These are phyloP conservation scores for Exocentrus adspersus DNA, from an alignment of 2,888 invertebrate species.

Conservation along the genomic window DNA sequence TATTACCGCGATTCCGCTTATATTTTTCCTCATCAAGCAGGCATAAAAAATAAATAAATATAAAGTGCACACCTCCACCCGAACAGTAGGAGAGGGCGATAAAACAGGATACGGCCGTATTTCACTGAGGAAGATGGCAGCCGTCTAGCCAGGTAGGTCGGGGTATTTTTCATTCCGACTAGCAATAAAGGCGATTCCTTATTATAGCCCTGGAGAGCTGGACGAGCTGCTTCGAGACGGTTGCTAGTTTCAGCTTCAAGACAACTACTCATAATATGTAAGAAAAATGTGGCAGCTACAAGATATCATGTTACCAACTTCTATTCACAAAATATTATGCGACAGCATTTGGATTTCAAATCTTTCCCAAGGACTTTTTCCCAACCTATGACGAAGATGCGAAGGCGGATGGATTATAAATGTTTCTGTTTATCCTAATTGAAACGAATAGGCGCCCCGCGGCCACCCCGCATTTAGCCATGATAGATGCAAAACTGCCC, in stretches of 20 bases:
- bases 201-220: not conserved
- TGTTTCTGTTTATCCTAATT: conserved; percentile 11
- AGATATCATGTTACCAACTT: no score
- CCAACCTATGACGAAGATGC: not conserved
- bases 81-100: conserved; percentile 17
- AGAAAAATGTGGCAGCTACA: no score
- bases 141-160: conserved; percentile 17
- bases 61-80: conserved; percentile 17
- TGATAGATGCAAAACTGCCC: conserved; percentile 5
- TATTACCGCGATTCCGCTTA: not conserved
- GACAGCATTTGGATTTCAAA: no score
- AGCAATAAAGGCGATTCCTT: conserved; percentile 12
- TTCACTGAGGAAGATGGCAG: conserved; percentile 19
- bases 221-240: no score
- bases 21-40: conserved; percentile 15
- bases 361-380: not conserved
- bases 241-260: no score
- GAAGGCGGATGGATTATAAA: conserved; percentile 2
- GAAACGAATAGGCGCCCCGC: conserved; percentile 8
- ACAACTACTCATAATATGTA: no score
- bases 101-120: conserved; percentile 15
- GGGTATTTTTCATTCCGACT: conserved; percentile 21
- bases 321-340: no score
- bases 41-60: conserved; percentile 17
- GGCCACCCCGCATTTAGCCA: not conserved